These are phyloP conservation scores for Hedya salicella DNA, from an alignment of 2,888 invertebrate species.

Conservation along the genomic window DNA sequence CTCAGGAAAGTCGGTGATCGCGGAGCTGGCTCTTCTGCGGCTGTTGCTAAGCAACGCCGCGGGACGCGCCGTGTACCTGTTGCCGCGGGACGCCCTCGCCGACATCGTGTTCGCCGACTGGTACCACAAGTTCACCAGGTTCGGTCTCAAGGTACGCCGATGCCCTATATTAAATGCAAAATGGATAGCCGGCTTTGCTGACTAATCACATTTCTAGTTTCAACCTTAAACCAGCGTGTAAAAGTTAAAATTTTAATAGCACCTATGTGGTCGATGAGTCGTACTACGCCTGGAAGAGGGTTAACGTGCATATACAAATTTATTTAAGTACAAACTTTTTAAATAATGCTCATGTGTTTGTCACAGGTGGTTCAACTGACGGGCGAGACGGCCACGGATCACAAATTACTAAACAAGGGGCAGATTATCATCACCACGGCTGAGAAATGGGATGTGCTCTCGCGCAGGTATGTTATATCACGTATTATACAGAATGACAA, in stretches of 20 bases:
- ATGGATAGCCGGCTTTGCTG: too few relatives aligned
- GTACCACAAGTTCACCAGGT: slow-evolving; percentile 93
- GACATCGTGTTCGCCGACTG: slow-evolving; percentile 96
- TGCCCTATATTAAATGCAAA: too few relatives aligned
- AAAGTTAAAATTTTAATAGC: too few relatives aligned
- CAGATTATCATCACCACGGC: slow-evolving; percentile 99
- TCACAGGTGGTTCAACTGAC: slow-evolving; percentile 93
- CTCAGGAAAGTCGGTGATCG: slow-evolving; percentile 96
- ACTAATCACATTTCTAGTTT: too few relatives aligned
- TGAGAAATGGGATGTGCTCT: slow-evolving; percentile 99
- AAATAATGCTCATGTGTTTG: too few relatives aligned
- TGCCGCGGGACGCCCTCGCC: slow-evolving; percentile 96
- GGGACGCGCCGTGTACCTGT: slow-evolving; percentile 96
- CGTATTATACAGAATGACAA: too few relatives aligned
- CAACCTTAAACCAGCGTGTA: too few relatives aligned
- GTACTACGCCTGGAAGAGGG: too few relatives aligned
- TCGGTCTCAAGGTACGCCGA: slow-evolving; percentile 88
- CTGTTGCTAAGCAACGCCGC: slow-evolving; percentile 90
- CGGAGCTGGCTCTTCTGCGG: slow-evolving; percentile 97
- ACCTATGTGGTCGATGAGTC: too few relatives aligned
- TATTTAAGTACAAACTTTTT: too few relatives aligned
- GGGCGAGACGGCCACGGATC: slow-evolving; percentile 98
- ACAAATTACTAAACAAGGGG: slow-evolving; percentile 96
- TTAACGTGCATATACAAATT: too few relatives aligned
- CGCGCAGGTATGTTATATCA: slow-evolving; percentile 87